A percentile compares a stretch with the other conserved stretches of the same genome.
Conservation (phyloP, 2,113 vertebrate genomes). For the Scatophagus argus region DNA sequence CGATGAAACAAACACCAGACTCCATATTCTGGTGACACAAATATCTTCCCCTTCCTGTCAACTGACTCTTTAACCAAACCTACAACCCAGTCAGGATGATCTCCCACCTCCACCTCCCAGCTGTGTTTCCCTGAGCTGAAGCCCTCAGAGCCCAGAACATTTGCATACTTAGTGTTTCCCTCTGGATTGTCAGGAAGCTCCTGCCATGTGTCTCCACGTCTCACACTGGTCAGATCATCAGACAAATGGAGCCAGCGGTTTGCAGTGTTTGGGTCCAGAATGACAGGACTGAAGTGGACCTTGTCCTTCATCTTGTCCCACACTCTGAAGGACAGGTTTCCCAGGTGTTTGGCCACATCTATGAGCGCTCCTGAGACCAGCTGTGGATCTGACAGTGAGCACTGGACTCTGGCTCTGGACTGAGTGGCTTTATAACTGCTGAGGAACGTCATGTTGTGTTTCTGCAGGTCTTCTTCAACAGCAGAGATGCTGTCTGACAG, state of each 20-base stretch:
- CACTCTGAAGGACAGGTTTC: too few species aligned
- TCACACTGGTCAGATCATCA: constrained; percentile 49
- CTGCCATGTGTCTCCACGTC: not conserved
- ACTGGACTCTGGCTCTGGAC: too few species aligned
- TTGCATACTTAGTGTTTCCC: too few species aligned
- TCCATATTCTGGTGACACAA: not conserved
- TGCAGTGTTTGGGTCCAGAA: constrained; percentile 70
- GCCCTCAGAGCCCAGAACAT: constrained; percentile 62
- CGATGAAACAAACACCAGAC: constrained; percentile 1
- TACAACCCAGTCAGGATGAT: constrained; percentile 26
- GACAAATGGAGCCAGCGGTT: not conserved
- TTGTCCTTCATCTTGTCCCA: too few species aligned
- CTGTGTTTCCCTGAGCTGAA: constrained; percentile 65
- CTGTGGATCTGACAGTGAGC: too few species aligned
- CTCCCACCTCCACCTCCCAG: constrained; percentile 64
- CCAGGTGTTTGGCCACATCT: too few species aligned
- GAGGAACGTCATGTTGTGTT: too few species aligned
- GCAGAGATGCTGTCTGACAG: too few species aligned
- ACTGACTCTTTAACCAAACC: constrained; percentile 58
- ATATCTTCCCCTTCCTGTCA: not conserved
- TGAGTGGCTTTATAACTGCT: too few species aligned
- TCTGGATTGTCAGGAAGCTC: constrained; percentile 51
- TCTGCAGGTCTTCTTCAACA: too few species aligned
- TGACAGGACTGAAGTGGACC: too few species aligned
- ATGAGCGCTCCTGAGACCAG: too few species aligned